These are phyloP conservation scores for Cepphus grylle DNA, from an alignment of 2,113 vertebrate species.

Conservation along the genomic window DNA sequence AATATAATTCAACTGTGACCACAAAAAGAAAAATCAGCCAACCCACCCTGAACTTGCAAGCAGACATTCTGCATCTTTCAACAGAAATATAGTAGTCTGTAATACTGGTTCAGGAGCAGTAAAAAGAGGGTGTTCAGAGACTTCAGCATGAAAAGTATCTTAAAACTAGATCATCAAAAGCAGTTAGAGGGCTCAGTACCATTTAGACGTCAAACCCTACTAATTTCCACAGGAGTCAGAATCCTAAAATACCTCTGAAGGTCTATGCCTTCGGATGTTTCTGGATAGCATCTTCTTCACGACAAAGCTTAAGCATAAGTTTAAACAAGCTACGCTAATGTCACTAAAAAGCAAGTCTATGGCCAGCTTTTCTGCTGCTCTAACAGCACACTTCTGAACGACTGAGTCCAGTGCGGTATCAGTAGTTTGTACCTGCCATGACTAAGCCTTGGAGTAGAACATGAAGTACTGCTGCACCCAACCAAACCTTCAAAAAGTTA, in stretches of 20 bases:
- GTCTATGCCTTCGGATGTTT: background rate
- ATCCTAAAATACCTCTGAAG: background rate
- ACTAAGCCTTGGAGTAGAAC: background rate
- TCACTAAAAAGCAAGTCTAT: background rate
- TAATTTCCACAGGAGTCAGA: background rate
- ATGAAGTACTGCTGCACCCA: rapidly evolving
- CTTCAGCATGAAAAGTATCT: background rate
- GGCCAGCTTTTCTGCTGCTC: background rate
- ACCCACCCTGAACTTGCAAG: background rate
- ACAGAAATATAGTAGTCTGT: background rate
- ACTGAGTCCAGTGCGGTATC: rapidly evolving
- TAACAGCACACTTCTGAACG: rapidly evolving
- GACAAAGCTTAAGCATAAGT: background rate
- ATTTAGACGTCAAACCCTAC: background rate
- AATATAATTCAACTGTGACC: background rate
- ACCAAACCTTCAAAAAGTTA: background rate
- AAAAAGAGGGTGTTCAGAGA: background rate
- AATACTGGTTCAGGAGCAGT: background rate
- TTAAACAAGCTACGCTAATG: background rate
- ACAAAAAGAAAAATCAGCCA: background rate
- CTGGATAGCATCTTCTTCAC: background rate
- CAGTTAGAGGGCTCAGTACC: background rate
- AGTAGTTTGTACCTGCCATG: background rate
- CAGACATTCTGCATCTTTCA: background rate
- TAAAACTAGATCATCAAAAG: background rate